A percentile compares a stretch with the other conserved stretches of the same genome.
Conservation (phyloP, 2,888 invertebrate genomes). For the Taphrorychus bicolor region DNA sequence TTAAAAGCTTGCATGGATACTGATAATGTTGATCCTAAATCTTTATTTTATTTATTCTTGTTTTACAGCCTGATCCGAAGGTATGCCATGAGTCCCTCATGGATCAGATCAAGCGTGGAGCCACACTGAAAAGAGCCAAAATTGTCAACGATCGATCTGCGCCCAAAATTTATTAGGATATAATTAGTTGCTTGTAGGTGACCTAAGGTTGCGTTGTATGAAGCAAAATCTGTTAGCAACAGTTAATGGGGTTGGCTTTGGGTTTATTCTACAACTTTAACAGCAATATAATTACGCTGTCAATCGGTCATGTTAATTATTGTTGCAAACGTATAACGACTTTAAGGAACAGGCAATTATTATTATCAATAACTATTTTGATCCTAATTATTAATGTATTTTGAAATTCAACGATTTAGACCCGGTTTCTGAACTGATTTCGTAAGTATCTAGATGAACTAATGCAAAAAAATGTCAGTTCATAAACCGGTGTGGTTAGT, state of each 20-base stretch:
- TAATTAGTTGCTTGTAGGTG: not conserved
- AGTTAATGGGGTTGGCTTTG: not conserved
- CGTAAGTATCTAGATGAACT: too few relatives aligned
- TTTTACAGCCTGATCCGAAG: slow-evolving; percentile 75
- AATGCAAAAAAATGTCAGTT: too few relatives aligned
- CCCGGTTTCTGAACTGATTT: too few relatives aligned
- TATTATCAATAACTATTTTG: not conserved
- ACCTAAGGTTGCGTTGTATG: not conserved
- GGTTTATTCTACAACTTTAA: not conserved
- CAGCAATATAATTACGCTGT: not conserved
- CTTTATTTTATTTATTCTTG: not conserved
- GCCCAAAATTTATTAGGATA: slow-evolving; percentile 73
- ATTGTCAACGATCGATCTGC: slow-evolving; percentile 85
- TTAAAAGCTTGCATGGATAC: too few relatives aligned
- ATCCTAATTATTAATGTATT: too few relatives aligned
- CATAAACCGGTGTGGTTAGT: too few relatives aligned
- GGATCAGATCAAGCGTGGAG: slow-evolving; percentile 92
- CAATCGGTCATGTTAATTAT: not conserved
- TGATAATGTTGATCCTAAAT: not conserved
- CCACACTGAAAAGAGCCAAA: slow-evolving; percentile 79
- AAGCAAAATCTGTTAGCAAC: not conserved
- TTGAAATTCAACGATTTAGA: too few relatives aligned
- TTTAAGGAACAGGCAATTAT: not conserved
- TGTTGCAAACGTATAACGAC: not conserved
- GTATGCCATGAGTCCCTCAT: slow-evolving; percentile 87